Evolutionary conservation across 2,888 invertebrate species (phyloP), one percentile per base, ranked within the genome.

Genomic region (Eucera pruinosa): DNA sequence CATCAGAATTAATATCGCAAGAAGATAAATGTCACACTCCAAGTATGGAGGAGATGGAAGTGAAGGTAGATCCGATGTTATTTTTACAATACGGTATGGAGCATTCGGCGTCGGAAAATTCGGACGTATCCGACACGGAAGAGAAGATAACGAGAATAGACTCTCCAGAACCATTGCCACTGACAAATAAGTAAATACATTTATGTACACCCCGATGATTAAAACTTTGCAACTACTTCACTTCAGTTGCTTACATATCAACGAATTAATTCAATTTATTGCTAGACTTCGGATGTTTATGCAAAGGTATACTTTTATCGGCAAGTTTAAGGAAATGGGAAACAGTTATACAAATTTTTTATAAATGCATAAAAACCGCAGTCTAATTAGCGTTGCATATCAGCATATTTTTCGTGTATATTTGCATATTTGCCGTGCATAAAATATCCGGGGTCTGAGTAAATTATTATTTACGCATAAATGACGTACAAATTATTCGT

Each of bases 31-130:
- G 78, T 55, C 81, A 86, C 57, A 81, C 87, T 47, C 82, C 89
- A n/a, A 90, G 86, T 55, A 92, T 86, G 81, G 92, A 92, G 62
- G 94, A 95, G 92, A 94, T 96, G 94, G 95, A 96, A 93, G 94
- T 96, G 0, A 94, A 94, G 88, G 94, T 96, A 0, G 96, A 96
- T 89, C 95, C 96, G 4, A 95, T 95, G 95, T 92, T 95, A 89
- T 94, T 95, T 84, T 90, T 95, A 54, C 94, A 95, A 85, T 95
- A 92, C 64, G 91, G 94, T 81, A 92, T 94, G 75, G 94, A 94
- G 78, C 93, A 92, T 50, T 87, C 89, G 7, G 83, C 87, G 20
- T 90, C 91, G 1, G 90, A 90, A 66, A 82, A 85, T 60, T 90
- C 90, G 2, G 91, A 92, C 20, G 80, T 80, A 86, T 84, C 89